Percentiles rank a stretch among this genome's conserved stretches.
These are phyloP conservation scores for Tamandua tetradactyla DNA, from an alignment of 2,797 vertebrate species.

Conservation along the genomic window DNA sequence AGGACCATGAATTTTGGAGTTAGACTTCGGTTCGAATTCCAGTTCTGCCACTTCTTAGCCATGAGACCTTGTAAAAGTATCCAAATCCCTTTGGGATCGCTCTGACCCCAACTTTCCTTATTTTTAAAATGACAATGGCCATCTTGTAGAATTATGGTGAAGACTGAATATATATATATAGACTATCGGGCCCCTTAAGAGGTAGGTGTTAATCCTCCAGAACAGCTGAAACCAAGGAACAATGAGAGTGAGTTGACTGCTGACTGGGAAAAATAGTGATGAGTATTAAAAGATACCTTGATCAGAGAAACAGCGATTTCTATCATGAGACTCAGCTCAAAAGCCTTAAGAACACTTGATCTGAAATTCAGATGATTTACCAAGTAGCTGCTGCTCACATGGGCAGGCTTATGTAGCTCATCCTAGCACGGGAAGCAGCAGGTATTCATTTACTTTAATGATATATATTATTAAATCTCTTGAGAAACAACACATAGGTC, in stretches of 20 bases:
- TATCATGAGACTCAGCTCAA: background rate
- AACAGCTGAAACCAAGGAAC: background rate
- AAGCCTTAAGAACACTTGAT: background rate
- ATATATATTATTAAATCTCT: background rate
- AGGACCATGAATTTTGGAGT: background rate
- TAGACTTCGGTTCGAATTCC: background rate
- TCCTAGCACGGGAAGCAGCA: background rate
- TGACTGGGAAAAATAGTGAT: background rate
- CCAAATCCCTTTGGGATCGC: too few relatives aligned
- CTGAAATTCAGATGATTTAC: background rate
- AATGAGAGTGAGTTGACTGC: background rate
- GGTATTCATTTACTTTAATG: background rate
- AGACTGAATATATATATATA: background rate
- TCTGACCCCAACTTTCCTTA: background rate
- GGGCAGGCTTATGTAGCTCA: background rate
- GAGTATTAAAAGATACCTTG: background rate
- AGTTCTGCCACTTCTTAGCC: conserved; percentile 17
- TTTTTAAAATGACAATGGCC: background rate
- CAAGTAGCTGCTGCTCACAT: background rate
- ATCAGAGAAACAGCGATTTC: background rate
- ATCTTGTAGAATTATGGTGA: background rate
- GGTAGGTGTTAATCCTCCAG: background rate
- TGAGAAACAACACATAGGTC: background rate
- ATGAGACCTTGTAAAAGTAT: background rate
- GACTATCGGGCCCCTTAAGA: background rate